Percentiles rank a stretch among this genome's conserved stretches.
These are phyloP conservation scores for Nomada flava DNA, from an alignment of 2,888 invertebrate species.

Conservation along the genomic window DNA sequence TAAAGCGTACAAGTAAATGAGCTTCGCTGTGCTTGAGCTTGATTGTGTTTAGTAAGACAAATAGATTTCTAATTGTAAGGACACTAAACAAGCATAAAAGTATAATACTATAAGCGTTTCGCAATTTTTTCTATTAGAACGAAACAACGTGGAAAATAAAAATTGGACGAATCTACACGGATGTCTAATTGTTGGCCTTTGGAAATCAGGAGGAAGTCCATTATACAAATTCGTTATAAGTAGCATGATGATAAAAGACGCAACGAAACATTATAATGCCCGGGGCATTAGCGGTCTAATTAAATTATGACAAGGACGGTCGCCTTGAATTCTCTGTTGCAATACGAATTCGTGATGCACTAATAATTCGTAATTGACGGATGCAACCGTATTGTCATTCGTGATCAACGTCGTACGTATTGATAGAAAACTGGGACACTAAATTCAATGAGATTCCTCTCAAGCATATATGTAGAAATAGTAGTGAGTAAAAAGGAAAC, in stretches of 20 bases:
- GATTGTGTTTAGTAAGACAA: too few species aligned
- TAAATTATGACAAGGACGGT: constrained; percentile 64
- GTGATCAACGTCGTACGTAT: constrained; percentile 12
- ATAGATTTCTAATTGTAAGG: too few species aligned
- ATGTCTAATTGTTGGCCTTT: constrained; percentile 49
- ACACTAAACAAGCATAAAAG: too few species aligned
- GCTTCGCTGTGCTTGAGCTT: too few species aligned
- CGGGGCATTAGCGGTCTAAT: constrained; percentile 62
- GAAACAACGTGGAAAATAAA: neutral
- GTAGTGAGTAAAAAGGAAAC: too few species aligned
- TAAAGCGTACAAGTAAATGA: too few species aligned
- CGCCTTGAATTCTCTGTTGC: constrained; percentile 49
- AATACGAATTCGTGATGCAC: constrained; percentile 46
- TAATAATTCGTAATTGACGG: constrained; percentile 39
- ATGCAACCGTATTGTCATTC: constrained; percentile 41
- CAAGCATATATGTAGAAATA: too few species aligned
- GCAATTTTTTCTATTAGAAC: neutral
- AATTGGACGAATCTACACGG: constrained; percentile 20
- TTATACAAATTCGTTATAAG: constrained; percentile 67
- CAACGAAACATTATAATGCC: constrained; percentile 64
- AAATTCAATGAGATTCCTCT: neutral
- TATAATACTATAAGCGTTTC: neutral
- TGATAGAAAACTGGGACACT: constrained; percentile 24
- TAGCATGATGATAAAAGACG: constrained; percentile 57
- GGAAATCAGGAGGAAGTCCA: constrained; percentile 66